Conservation (phyloP, 92 coral and sea anemone genomes). For the Montipora capitata region DNA sequence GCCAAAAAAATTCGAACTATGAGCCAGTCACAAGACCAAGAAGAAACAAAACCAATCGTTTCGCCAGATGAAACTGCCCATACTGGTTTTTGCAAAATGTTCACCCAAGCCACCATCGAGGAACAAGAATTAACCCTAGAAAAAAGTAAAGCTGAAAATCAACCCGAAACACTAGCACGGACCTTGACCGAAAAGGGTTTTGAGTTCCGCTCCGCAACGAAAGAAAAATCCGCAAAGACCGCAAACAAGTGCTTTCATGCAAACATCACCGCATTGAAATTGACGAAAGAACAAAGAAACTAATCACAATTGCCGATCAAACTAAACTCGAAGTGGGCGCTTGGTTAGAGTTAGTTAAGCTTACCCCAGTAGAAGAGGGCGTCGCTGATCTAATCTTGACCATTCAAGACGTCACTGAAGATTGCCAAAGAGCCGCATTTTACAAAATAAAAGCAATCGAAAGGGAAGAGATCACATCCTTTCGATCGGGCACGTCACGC, state of each 20-base stretch:
- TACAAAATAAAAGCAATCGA: not conserved
- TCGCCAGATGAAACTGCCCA: conserved; percentile 26
- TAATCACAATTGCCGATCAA: conserved; percentile 7
- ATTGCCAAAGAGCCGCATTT: not conserved
- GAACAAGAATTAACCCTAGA: not conserved
- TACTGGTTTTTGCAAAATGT: conserved; percentile 51
- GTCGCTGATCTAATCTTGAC: not conserved
- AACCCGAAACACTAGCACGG: conserved; percentile 57
- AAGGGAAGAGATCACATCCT: conserved; percentile 16
- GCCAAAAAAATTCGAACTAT: not conserved
- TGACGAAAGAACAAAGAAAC: not conserved
- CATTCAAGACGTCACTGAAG: conserved; percentile 4
- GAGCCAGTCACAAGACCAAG: conserved; percentile 18
- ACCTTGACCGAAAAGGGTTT: conserved; percentile 73
- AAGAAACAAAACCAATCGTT: conserved; percentile 13
- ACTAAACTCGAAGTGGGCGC: not conserved
- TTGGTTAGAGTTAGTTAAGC: conserved; percentile 24
- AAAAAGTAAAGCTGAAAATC: not conserved
- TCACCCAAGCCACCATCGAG: not conserved
- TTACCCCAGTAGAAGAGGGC: conserved; percentile 4
- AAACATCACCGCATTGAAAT: conserved; percentile 27
- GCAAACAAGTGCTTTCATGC: conserved; percentile 48
- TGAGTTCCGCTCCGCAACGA: not conserved
- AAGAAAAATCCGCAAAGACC: conserved; percentile 14
- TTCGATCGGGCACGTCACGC: conserved; percentile 27